Evolutionary conservation across 1,140 invertebrate genomes (phyloP).

Genomic region (Drosophila nikananu): DNA sequence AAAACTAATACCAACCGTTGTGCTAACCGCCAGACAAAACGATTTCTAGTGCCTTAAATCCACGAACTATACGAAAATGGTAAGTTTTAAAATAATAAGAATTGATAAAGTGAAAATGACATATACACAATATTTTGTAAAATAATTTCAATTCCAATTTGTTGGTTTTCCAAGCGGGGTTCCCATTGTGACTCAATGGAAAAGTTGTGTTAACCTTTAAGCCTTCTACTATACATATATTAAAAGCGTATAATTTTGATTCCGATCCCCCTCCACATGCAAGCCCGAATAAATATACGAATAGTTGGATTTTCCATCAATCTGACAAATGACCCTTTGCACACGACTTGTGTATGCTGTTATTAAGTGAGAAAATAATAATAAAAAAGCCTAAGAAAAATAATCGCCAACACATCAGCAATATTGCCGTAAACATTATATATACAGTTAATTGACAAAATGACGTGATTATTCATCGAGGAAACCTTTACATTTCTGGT

Average conservation of each 20-base stretch:
- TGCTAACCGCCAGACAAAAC: conserved; percentile 15
- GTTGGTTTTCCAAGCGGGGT: neutral
- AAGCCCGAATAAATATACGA: conserved; percentile 28
- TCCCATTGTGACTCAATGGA: conserved; percentile 23
- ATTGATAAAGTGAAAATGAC: neutral
- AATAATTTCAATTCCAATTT: neutral
- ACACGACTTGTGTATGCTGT: conserved; percentile 27
- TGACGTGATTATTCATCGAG: conserved; percentile 34
- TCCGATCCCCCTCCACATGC: conserved; percentile 23
- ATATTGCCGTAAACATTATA: conserved; percentile 13
- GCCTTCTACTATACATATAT: conserved; percentile 5
- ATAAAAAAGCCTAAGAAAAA: conserved; percentile 9
- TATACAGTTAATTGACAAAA: conserved; percentile 1
- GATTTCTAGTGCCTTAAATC: conserved; percentile 14
- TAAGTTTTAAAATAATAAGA: conserved; percentile 38
- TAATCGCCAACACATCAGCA: conserved; percentile 14
- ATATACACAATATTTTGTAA: neutral
- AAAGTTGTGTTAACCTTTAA: conserved; percentile 7
- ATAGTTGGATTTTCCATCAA: conserved; percentile 39
- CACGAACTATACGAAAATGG: conserved; percentile 50
- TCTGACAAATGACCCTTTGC: conserved; percentile 44
- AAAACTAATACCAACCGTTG: conserved; percentile 9
- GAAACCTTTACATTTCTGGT: conserved; percentile 12
- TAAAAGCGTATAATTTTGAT: conserved; percentile 34
- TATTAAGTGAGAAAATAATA: conserved; percentile 29